Evolutionary conservation across 2,888 invertebrate species (phyloP), one percentile per base, ranked within the genome.

Genomic region (Saturnia pavonia): DNA sequence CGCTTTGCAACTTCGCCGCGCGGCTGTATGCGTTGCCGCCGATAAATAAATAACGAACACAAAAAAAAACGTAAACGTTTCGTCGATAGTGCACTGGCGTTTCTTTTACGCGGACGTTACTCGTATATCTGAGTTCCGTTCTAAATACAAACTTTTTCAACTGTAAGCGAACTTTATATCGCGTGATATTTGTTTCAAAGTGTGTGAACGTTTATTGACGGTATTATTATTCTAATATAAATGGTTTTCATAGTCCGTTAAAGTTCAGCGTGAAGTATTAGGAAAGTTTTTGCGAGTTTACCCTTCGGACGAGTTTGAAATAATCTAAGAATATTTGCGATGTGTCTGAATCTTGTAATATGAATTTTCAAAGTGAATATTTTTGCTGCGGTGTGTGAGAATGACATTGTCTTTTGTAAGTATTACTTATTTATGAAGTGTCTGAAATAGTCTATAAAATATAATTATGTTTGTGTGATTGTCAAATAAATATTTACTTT

Each of bases 371-470:
- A 81, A 83, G 84, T 86, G 85, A 85, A 84, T 80, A 85, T 85
- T 82, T 74, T 77, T 85, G 85, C 82, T 79, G 88, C 84, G 90
- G 86, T 86, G 57, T 14, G 57, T 60, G 87, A 93, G 89, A 90
- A 94, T 94, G 94, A 94, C 94, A 91, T 92, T 94, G 85, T 94
- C 94, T 77, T 94, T 92, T 84, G 94, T 94, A 85, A 94, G 94
- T 94, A 86, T 70, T 72, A 70, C 70, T 43, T 34, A 34, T 34
- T 4, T 34, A 34, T 34, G 3, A 6, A 34, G 34, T 6, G 34
- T 34, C n/a, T n/a, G n/a, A n/a, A n/a, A n/a, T n/a, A n/a, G n/a
- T n/a, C n/a, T n/a, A n/a, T n/a, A n/a, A n/a, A n/a, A n/a, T n/a
- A n/a, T n/a, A n/a, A n/a, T n/a, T n/a, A n/a, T n/a, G n/a, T n/a